A percentile compares a stretch with the other conserved stretches of the same genome.
These are phyloP conservation scores for Eustalomyia histrio DNA, from an alignment of 2,888 invertebrate species.

Conservation along the genomic window DNA sequence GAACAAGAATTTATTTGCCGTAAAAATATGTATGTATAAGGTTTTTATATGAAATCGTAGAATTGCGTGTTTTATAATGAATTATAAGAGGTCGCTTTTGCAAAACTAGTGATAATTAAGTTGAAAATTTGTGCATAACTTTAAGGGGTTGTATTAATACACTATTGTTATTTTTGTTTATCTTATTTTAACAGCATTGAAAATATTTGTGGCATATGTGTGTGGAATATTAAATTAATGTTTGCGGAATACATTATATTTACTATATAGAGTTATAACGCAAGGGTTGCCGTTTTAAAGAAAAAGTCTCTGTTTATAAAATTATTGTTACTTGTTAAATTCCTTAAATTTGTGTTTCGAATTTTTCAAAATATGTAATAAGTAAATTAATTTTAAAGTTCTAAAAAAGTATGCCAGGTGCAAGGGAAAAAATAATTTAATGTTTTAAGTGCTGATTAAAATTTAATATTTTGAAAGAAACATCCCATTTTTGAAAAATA, in stretches of 20 bases:
- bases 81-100: conserved; percentile 1
- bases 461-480: too few relatives aligned
- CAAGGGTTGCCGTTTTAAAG: background rate
- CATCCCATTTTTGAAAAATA: too few relatives aligned
- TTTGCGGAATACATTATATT: background rate
- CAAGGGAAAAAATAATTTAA: too few relatives aligned
- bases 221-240: conserved; percentile 1
- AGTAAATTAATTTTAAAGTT: too few relatives aligned
- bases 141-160: background rate
- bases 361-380: too few relatives aligned
- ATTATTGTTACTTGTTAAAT: too few relatives aligned
- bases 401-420: too few relatives aligned
- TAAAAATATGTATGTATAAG: background rate
- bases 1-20: background rate
- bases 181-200: background rate
- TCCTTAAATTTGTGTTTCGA: too few relatives aligned
- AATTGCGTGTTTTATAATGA: conserved; percentile 27
- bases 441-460: too few relatives aligned
- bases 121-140: conserved; percentile 20
- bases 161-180: background rate
- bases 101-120: conserved; percentile 28
- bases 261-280: background rate
- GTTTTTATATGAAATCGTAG: conserved; percentile 22
- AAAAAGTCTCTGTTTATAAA: background rate
- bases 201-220: background rate